These are phyloP conservation scores for Dreissena polymorpha DNA, from an alignment of 1,140 invertebrate genomes.

Conservation along the genomic window DNA sequence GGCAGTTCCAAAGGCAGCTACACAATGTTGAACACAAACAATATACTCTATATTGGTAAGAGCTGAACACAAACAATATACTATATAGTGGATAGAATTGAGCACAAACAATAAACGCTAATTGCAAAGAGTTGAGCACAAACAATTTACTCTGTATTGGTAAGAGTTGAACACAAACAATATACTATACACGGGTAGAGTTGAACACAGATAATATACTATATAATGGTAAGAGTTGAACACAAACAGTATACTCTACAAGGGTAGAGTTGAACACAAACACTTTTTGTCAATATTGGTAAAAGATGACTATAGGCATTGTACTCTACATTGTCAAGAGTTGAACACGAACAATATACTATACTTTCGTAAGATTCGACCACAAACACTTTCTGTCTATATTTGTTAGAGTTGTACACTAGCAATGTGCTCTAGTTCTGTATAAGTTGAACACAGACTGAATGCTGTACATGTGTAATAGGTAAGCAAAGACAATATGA, in stretches of 20 bases:
- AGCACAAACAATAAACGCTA: too few species aligned
- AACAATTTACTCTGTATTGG: too few species aligned
- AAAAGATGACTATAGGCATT: too few species aligned
- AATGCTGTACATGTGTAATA: too few species aligned
- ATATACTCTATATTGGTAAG: constrained; percentile 91
- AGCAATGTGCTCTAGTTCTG: constrained; percentile 91
- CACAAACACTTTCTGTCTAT: too few species aligned
- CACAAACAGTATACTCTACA: constrained; percentile 90
- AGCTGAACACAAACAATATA: constrained; percentile 88
- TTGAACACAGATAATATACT: too few species aligned
- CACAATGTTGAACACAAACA: constrained; percentile 91
- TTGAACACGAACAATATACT: constrained; percentile 92
- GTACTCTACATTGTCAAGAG: constrained; percentile 6
- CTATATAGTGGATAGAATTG: constrained; percentile 63
- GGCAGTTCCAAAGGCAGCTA: constrained; percentile 90
- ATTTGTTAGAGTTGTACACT: constrained; percentile 84
- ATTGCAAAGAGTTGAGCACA: too few species aligned
- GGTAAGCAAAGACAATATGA: too few species aligned
- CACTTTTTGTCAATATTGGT: too few species aligned
- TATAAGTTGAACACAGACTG: constrained; percentile 79
- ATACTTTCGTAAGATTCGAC: constrained; percentile 87
- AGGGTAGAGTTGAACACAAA: constrained; percentile 84
- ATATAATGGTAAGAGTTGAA: constrained; percentile 82
- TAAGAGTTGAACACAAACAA: constrained; percentile 89
- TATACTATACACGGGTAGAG: constrained; percentile 90